A percentile compares a stretch with the other conserved stretches of the same genome.
Conservation (phyloP, 2,797 vertebrate genomes). For the Syngnathus rostellatus region DNA sequence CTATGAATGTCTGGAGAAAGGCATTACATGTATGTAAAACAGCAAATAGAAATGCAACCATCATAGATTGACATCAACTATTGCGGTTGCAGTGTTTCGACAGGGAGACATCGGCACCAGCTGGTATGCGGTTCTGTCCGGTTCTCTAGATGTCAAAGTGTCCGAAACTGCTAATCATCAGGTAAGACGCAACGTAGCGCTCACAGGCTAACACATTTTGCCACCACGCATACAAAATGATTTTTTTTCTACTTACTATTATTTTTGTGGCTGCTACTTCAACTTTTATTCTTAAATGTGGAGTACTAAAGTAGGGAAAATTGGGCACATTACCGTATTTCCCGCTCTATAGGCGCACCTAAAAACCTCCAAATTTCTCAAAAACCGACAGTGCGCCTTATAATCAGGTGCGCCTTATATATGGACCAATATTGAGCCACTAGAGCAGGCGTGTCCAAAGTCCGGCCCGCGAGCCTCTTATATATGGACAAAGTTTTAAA, state of each 20-base stretch:
- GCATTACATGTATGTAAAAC: conserved; percentile 83
- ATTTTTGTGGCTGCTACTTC: conserved; percentile 15
- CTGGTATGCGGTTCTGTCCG: conserved; percentile 95
- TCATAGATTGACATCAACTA: no score
- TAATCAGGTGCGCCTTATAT: no score
- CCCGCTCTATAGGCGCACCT: no score
- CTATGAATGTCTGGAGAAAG: conserved; percentile 94
- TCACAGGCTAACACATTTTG: neutral
- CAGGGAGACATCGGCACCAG: conserved; percentile 97
- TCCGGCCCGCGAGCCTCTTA: no score
- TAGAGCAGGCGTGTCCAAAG: no score
- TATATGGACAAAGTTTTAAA: no score
- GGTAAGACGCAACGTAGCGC: conserved; percentile 60
- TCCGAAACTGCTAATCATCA: conserved; percentile 97
- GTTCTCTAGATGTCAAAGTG: conserved; percentile 97
- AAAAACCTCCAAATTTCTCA: no score
- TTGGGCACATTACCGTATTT: neutral
- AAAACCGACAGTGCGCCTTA: no score
- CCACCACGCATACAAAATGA: neutral
- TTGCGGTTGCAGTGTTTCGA: conserved; percentile 78
- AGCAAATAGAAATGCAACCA: no score
- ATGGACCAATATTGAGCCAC: no score
- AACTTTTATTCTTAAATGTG: conserved; percentile 23
- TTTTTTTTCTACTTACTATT: neutral
- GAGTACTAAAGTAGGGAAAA: conserved; percentile 9